Percentiles rank a stretch among this genome's conserved stretches.
These are phyloP conservation scores for Cremastobaeus sp. DNA, from an alignment of 2,888 invertebrate genomes.

Conservation along the genomic window DNA sequence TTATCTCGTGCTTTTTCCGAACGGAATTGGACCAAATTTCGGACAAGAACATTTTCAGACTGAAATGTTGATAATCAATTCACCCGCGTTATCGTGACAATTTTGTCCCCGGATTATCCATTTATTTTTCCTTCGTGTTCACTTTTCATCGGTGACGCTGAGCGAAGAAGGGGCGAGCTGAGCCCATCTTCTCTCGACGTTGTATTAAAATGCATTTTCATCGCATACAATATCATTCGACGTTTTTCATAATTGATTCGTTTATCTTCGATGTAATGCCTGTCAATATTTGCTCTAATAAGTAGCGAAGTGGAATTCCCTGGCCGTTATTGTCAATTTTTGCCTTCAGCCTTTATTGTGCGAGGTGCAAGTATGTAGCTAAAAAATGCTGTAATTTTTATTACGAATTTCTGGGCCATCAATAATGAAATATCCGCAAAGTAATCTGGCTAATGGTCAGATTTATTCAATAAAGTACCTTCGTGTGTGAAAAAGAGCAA, in stretches of 20 bases:
- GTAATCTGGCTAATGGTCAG: too few relatives aligned
- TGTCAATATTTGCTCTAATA: slow-evolving; percentile 50
- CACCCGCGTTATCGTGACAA: background rate
- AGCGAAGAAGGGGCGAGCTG: background rate
- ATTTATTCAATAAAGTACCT: too few relatives aligned
- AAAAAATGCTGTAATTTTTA: slow-evolving; percentile 8
- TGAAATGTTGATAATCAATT: slow-evolving; percentile 2
- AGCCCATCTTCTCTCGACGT: slow-evolving; percentile 30
- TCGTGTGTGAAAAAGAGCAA: too few relatives aligned
- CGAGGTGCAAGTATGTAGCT: slow-evolving; percentile 10
- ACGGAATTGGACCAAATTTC: too few relatives aligned
- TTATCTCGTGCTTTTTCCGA: too few relatives aligned
- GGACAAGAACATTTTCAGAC: background rate
- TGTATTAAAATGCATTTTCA: slow-evolving; percentile 54
- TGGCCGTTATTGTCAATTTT: slow-evolving; percentile 28
- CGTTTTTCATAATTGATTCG: slow-evolving; percentile 48
- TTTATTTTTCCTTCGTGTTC: slow-evolving; percentile 8
- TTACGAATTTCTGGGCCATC: slow-evolving; percentile 14
- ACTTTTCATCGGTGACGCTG: slow-evolving; percentile 10
- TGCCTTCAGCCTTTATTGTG: background rate
- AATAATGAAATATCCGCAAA: background rate
- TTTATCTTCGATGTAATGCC: slow-evolving; percentile 41
- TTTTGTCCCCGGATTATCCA: slow-evolving; percentile 13
- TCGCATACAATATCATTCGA: slow-evolving; percentile 47
- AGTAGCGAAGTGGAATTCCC: slow-evolving; percentile 37